These are phyloP conservation scores for Chaunax sp. DNA, from an alignment of 2,797 vertebrate species.

Conservation along the genomic window DNA sequence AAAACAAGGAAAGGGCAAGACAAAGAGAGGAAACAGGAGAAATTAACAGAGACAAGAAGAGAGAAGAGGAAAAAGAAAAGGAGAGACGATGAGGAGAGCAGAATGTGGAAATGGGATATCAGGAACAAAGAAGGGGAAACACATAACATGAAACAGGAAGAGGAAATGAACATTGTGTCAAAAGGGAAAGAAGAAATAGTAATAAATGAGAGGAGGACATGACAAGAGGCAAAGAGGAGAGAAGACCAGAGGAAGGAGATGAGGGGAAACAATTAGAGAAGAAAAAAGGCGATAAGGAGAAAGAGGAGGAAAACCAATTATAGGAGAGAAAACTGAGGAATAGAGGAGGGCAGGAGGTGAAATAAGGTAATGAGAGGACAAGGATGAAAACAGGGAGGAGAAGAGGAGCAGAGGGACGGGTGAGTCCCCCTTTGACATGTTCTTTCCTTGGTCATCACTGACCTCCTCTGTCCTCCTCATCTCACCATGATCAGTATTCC, in stretches of 20 bases:
- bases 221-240: too few relatives aligned
- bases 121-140: too few relatives aligned
- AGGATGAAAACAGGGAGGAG: too few relatives aligned
- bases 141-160: neutral
- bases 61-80: neutral
- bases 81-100: neutral
- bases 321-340: neutral
- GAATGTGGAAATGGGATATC: neutral
- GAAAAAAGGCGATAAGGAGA: too few relatives aligned
- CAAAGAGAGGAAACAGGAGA: neutral
- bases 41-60: neutral
- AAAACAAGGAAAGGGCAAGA: neutral
- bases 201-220: too few relatives aligned
- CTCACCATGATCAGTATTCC: constrained; percentile 47
- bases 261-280: too few relatives aligned
- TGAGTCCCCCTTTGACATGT: neutral
- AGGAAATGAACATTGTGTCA: neutral
- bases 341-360: too few relatives aligned
- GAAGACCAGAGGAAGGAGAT: too few relatives aligned
- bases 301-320: neutral
- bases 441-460: constrained; percentile 11
- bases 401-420: neutral
- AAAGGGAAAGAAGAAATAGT: neutral
- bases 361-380: too few relatives aligned
- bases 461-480: constrained; percentile 9